Percentiles rank a stretch among this genome's conserved stretches.
Evolutionary conservation across 2,797 vertebrate species (phyloP).

Genomic region (Pseudopleuronectes americanus): DNA sequence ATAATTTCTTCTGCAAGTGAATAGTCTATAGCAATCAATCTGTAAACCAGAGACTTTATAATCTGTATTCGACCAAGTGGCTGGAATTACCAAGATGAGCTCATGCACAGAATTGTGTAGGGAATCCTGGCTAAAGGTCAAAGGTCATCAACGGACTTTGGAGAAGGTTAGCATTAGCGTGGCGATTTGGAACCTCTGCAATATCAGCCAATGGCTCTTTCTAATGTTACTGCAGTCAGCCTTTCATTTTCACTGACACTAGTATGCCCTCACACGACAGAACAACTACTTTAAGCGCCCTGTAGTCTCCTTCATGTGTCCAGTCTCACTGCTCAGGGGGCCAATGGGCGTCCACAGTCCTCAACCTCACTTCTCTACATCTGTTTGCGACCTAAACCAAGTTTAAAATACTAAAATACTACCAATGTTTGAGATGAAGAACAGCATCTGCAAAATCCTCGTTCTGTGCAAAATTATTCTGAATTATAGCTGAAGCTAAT

Average conservation of each 20-base stretch:
- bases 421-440: no score
- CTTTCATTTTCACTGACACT: constrained; percentile 5
- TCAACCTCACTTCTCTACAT: no score
- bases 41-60: constrained; percentile 1
- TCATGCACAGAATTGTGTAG: constrained; percentile 31
- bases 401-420: no score
- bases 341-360: not conserved
- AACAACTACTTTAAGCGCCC: no score
- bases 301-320: not conserved
- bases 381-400: no score
- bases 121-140: constrained; percentile 46
- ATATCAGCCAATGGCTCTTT: constrained; percentile 18
- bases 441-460: no score
- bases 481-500: no score
- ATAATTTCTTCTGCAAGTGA: constrained; percentile 1
- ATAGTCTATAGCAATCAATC: not conserved
- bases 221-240: constrained; percentile 20
- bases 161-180: constrained; percentile 28
- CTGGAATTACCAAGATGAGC: constrained; percentile 19
- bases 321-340: constrained; percentile 7
- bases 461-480: no score
- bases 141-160: constrained; percentile 32
- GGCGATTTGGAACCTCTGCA: constrained; percentile 11
- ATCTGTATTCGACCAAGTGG: not conserved
- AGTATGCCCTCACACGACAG: not conserved